Base-by-base conservation (phyloP, 2,113 vertebrate genomes). In the Carassius gibelio region DNA sequence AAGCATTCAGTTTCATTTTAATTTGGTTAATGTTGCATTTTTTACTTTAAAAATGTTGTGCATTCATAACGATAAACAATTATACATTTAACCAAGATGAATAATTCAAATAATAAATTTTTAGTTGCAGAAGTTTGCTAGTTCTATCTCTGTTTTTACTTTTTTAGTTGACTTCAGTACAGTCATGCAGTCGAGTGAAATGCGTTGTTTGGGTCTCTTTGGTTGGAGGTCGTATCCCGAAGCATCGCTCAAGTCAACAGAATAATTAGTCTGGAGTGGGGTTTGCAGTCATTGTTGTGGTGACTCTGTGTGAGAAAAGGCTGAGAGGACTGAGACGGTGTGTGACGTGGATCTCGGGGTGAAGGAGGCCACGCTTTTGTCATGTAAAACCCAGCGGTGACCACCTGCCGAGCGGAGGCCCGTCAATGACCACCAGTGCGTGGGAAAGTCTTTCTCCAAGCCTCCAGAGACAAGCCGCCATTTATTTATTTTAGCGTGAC, bases 331-430 rank as follows among this genome's bases (percentile, higher is more conserved):
- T 38, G 36, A 81, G 57, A 64, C 30, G 71, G 55, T 69, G 69
- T n/a, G 80, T 59, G 80, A 75, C 55, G 50, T 81, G 69, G 79
- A 75, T 38, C 48, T 48, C 15, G 38, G 76, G 68, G 69, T 75
- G 87, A 76, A 17, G 64, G 72, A 69, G 84, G 81, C 38, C 45
- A 15, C 1, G 36, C 45, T 45, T 88, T 89, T 89, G 87, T 86
- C 68, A 86, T 89, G 88, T 62, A 61, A 88, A 88, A 81, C 42
- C 62, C 62, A 34, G 77, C 23, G 30, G 45, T 88, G 82, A 84
- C 84, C 88, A 88, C 84, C 85, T 86, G 82, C 85, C 55, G 62
- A 21, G 87, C 52, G 42, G 74, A 85, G 71, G 42, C 74, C 83
- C 34, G 38, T 68, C 84, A 81, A 75, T 77, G 61, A 79, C 81